Evolutionary conservation across 1,140 invertebrate species (phyloP).

Genomic region (Rhopalosiphum padi): DNA sequence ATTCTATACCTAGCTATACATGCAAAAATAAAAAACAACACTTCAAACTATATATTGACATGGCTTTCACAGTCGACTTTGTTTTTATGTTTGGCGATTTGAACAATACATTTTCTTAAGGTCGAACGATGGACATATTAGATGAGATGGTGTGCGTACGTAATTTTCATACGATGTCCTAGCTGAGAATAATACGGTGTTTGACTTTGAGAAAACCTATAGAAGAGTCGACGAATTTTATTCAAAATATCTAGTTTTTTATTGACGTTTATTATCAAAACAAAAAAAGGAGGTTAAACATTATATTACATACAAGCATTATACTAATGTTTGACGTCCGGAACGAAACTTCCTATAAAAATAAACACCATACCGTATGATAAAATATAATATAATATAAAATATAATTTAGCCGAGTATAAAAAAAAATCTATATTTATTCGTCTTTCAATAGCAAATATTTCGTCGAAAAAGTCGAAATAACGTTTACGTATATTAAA

Average conservation of each 20-base stretch:
- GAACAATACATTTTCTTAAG: not conserved
- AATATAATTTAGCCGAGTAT: not conserved
- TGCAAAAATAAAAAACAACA: not conserved
- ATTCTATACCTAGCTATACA: not conserved
- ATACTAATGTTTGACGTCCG: not conserved
- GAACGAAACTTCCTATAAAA: constrained; percentile 9
- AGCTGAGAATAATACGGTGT: not conserved
- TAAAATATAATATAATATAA: not conserved
- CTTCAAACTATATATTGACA: not conserved
- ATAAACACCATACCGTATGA: not conserved
- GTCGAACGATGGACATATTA: not conserved
- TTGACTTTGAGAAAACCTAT: not conserved
- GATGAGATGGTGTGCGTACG: not conserved
- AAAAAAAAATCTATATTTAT: not conserved
- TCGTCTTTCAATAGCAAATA: not conserved
- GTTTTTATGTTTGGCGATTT: not conserved
- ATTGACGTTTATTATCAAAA: not conserved
- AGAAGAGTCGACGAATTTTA: not conserved
- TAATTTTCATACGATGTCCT: not conserved
- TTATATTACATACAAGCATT: not conserved
- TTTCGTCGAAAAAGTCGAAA: not conserved
- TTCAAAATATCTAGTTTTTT: not conserved
- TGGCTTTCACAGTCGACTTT: not conserved
- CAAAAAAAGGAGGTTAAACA: not conserved
- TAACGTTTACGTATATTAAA: not conserved